Evolutionary conservation across 2,113 vertebrate genomes (phyloP).

Genomic region (Corythaixoides concolor): DNA sequence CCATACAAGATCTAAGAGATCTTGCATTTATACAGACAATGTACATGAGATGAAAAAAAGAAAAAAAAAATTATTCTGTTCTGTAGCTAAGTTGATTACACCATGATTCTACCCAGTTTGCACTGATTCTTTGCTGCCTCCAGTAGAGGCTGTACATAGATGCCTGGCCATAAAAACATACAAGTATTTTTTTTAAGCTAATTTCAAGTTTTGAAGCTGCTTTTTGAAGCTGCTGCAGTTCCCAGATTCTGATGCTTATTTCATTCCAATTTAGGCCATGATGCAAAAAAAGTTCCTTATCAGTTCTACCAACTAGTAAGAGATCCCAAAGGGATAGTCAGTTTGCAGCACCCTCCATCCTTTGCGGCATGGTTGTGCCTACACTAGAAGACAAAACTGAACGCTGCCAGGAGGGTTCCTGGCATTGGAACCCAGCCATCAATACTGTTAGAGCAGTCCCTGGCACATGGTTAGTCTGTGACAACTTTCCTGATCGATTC

Average conservation of each 20-base stretch:
- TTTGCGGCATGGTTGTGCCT: background rate
- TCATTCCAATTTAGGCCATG: background rate
- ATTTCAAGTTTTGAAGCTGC: background rate
- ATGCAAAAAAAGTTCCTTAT: background rate
- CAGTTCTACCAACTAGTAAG: background rate
- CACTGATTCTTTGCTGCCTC: slow-evolving; percentile 1
- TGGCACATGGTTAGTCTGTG: background rate
- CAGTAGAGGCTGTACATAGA: background rate
- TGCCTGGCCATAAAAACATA: background rate
- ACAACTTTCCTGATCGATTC: background rate
- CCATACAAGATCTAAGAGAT: background rate
- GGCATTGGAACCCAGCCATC: background rate
- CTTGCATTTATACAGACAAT: background rate
- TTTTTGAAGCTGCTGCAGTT: background rate
- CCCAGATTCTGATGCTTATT: background rate
- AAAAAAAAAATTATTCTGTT: background rate
- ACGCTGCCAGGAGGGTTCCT: background rate
- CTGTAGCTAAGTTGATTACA: background rate
- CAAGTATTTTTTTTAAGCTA: background rate
- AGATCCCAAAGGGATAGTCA: background rate
- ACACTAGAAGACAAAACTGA: background rate
- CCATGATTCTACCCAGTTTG: background rate
- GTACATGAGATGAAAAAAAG: background rate
- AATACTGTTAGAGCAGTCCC: background rate
- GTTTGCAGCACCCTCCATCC: background rate